Conservation (phyloP, 2,888 invertebrate genomes). For the Seira ritae region DNA sequence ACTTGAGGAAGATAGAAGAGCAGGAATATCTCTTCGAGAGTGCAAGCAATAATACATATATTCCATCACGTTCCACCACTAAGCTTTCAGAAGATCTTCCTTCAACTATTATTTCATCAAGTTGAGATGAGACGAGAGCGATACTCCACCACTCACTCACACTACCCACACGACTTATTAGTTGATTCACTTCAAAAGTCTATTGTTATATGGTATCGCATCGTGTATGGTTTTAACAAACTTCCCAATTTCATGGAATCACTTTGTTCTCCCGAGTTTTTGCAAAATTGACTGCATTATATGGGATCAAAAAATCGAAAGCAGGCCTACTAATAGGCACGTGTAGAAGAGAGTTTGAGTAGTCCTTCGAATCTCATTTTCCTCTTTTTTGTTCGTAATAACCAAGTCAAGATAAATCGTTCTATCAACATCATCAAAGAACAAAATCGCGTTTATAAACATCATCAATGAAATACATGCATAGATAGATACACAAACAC, state of each 20-base stretch:
- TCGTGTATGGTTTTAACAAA: not conserved
- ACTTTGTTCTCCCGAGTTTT: not conserved
- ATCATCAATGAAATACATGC: not conserved
- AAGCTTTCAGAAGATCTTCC: not conserved
- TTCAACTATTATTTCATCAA: not conserved
- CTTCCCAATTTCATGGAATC: not conserved
- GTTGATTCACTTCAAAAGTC: not conserved
- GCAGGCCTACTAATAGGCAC: not conserved
- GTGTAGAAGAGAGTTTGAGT: not conserved
- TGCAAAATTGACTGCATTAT: too few relatives aligned
- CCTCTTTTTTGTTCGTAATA: not conserved
- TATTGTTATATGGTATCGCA: not conserved
- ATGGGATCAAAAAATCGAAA: not conserved
- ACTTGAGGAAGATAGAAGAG: not conserved
- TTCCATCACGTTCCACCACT: slow-evolving; percentile 4
- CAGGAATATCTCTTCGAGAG: not conserved
- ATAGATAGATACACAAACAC: not conserved
- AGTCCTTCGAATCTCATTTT: not conserved
- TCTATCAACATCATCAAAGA: slow-evolving; percentile 8
- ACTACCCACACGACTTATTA: not conserved
- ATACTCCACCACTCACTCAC: not conserved
- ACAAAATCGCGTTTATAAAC: slow-evolving; percentile 11
- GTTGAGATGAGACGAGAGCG: not conserved
- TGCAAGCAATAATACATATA: not conserved
- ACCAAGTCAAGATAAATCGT: slow-evolving; percentile 4